Conservation (phyloP, 2,888 invertebrate species). For the Allophyes oxyacanthae region DNA sequence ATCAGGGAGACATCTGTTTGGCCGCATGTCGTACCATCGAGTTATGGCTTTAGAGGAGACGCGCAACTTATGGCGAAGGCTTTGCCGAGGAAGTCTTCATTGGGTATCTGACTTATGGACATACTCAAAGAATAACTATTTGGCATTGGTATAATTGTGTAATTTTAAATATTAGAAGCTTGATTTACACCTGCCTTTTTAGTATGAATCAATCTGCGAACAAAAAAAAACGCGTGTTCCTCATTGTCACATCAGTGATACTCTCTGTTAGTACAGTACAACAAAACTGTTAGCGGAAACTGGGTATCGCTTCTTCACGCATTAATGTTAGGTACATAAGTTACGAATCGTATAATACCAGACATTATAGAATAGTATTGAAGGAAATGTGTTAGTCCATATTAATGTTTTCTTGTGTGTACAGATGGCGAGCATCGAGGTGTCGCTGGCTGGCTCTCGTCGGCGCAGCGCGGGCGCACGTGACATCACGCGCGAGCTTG, state of each 20-base stretch:
- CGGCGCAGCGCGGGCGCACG: constrained; percentile 81
- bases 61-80: not conserved
- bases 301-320: too few relatives aligned
- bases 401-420: constrained; percentile 1
- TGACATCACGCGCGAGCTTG: constrained; percentile 89
- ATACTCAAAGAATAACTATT: not conserved
- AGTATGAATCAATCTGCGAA: too few relatives aligned
- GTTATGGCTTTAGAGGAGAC: constrained; percentile 19
- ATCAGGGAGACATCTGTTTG: constrained; percentile 39
- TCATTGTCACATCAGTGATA: too few relatives aligned
- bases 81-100: not conserved
- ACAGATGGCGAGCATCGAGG: constrained; percentile 96
- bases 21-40: constrained; percentile 21
- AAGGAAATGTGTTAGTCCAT: too few relatives aligned
- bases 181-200: too few relatives aligned
- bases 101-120: not conserved
- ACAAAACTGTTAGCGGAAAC: too few relatives aligned
- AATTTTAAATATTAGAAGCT: too few relatives aligned
- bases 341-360: too few relatives aligned
- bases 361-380: too few relatives aligned
- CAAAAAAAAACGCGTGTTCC: too few relatives aligned
- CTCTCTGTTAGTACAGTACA: too few relatives aligned
- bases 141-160: not conserved
- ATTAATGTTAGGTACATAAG: too few relatives aligned
- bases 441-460: constrained; percentile 89